Base-by-base conservation (phyloP, 1,140 invertebrate species). In the Chelonus insularis region DNA sequence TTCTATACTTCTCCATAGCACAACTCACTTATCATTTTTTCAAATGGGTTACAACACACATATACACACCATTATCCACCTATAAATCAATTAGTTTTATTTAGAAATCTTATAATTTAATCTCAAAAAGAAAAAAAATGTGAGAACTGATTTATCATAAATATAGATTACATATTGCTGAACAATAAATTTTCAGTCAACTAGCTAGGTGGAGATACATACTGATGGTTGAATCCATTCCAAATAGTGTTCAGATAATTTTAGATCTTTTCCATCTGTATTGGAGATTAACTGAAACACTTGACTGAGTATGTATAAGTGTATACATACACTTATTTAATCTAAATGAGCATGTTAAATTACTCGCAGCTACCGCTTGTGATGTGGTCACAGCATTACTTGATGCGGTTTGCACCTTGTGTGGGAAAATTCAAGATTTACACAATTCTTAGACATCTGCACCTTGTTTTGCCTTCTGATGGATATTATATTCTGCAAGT, bases 381-480 rank as follows among this genome's bases (percentile, higher is more conserved):
- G 57, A 62, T 65, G 64, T 65, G 64, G 64, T 65, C 23, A 37
- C 48, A 29, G 14, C 32, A 56, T 25, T 32, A 39, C 43, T 32
- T 29, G 37, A 12, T 65, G 64, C 45, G 64, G 64, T 65, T 65
- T 65, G 57, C 64, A 65, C 64, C 57, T 61, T 39, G 64, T 65
- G 64, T 65, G 64, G 60, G 64, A 65, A 65, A 59, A 65, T 61
- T 41, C 47, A 58, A 47, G 43, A 21, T 45, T 47, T 43, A 55
- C 52, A 62, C 39, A 51, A 57, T 36, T 55, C 25, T 39, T 50
- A 50, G 14, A 52, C 57, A 60, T 50, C 51, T 45, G 25, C 25
- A 29, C 45, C 20, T 51, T 54, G 39, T 45, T 51, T 16, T 39
- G 20, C 25, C 43, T 14, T 20, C 39, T 57, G 39, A 57, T 34